A percentile compares a stretch with the other conserved stretches of the same genome.
phyloP scores from a whole-genome alignment of 2,888 invertebrate genomes.

The Xanthia icteritia region DNA sequence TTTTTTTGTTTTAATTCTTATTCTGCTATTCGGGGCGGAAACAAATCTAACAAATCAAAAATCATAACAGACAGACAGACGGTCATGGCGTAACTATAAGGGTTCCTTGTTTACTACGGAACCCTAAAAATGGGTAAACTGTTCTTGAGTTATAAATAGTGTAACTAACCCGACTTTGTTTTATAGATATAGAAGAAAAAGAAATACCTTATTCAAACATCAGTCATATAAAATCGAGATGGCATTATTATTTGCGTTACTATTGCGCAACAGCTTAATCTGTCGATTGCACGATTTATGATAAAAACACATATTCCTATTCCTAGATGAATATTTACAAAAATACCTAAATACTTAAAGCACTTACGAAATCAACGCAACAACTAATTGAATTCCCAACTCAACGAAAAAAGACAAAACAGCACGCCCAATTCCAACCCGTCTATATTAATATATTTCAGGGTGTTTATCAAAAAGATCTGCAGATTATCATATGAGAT shows the following conservation, averaged over 20 bases:
- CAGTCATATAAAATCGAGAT: background rate
- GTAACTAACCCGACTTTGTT: background rate
- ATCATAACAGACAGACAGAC: no score
- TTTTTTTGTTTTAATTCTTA: background rate
- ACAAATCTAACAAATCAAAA: background rate
- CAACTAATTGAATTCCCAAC: background rate
- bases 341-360: background rate
- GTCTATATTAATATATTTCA: conserved; percentile 62
- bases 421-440: conserved; percentile 4
- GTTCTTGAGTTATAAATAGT: background rate
- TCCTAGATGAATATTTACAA: background rate
- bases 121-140: no score
- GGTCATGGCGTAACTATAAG: no score
- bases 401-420: conserved; percentile 29
- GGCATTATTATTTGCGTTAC: background rate
- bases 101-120: no score
- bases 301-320: background rate
- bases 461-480: conserved; percentile 75
- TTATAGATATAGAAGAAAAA: background rate
- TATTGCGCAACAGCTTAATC: background rate
- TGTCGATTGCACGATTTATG: background rate
- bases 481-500: conserved; percentile 85
- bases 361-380: background rate
- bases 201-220: background rate
- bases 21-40: background rate